A percentile compares a stretch with the other conserved stretches of the same genome.
Evolutionary conservation across 2,113 vertebrate species (phyloP).

Genomic region (Centropus unirufus): DNA sequence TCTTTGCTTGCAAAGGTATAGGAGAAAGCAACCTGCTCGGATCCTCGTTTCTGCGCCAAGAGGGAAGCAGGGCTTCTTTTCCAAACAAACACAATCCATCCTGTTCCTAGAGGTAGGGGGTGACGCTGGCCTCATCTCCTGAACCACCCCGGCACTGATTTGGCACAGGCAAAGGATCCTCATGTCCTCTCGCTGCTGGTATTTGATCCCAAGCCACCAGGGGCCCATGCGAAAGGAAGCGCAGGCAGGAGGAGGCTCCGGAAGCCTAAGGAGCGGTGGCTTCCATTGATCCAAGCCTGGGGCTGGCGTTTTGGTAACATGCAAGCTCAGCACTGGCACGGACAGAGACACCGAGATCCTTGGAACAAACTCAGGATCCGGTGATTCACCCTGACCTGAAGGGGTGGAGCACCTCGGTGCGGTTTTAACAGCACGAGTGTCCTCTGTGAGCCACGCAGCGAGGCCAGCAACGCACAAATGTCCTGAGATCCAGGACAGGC

Average conservation of each 20-base stretch:
- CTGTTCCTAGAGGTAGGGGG: conserved; percentile 20
- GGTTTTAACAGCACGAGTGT: background rate
- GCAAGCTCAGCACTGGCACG: conserved; percentile 29
- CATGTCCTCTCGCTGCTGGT: background rate
- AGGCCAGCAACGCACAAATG: background rate
- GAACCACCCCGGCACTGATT: background rate
- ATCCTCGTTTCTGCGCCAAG: background rate
- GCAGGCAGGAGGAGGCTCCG: background rate
- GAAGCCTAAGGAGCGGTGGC: background rate
- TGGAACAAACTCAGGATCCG: conserved; percentile 2
- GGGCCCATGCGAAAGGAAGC: background rate
- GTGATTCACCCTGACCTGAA: conserved; percentile 28
- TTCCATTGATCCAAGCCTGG: background rate
- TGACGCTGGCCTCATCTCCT: background rate
- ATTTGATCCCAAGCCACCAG: background rate
- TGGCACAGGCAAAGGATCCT: background rate
- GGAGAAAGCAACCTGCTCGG: background rate
- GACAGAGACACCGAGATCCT: background rate
- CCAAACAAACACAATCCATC: background rate
- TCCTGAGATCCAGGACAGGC: background rate
- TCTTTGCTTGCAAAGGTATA: background rate
- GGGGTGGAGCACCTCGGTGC: background rate
- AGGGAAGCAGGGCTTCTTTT: background rate
- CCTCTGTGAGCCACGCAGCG: background rate
- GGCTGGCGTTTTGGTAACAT: conserved; percentile 31